phyloP scores from a whole-genome alignment of 2,888 invertebrate species.

The Amiota mariae region DNA sequence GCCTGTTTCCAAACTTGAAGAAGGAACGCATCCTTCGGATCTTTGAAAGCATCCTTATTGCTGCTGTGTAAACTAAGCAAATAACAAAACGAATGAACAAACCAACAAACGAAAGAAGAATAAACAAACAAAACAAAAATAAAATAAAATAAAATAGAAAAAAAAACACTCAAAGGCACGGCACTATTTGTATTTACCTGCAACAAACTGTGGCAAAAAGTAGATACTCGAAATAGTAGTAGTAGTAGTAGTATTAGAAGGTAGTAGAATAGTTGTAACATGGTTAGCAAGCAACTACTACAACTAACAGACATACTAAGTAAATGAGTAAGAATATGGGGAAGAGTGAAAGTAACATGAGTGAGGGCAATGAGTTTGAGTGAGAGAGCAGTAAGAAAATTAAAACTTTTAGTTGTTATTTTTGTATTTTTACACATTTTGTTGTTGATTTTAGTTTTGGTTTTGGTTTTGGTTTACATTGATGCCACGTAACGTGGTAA shows the following conservation, averaged over 20 bases:
- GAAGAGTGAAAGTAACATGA: too few relatives aligned
- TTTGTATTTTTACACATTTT: not conserved
- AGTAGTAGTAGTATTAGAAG: too few relatives aligned
- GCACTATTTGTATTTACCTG: slow-evolving; percentile 5
- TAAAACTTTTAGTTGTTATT: not conserved
- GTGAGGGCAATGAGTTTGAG: not conserved
- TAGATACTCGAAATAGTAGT: too few relatives aligned
- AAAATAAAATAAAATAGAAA: not conserved
- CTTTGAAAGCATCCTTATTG: not conserved
- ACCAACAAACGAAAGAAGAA: slow-evolving; percentile 11
- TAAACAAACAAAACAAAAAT: not conserved
- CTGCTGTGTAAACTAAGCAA: slow-evolving; percentile 15
- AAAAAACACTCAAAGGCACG: slow-evolving; percentile 11
- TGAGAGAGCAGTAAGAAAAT: not conserved
- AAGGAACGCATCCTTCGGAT: too few relatives aligned
- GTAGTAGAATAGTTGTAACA: too few relatives aligned
- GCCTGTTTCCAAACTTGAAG: not conserved
- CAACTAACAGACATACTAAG: too few relatives aligned
- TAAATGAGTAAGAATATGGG: too few relatives aligned
- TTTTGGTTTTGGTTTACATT: not conserved
- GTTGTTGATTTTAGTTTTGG: not conserved
- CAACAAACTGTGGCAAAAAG: too few relatives aligned
- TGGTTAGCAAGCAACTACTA: too few relatives aligned
- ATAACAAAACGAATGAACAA: slow-evolving; percentile 1
- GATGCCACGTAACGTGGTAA: not conserved